Evolutionary conservation across 2,797 vertebrate species (phyloP).

Genomic region (Crax fasciolata): DNA sequence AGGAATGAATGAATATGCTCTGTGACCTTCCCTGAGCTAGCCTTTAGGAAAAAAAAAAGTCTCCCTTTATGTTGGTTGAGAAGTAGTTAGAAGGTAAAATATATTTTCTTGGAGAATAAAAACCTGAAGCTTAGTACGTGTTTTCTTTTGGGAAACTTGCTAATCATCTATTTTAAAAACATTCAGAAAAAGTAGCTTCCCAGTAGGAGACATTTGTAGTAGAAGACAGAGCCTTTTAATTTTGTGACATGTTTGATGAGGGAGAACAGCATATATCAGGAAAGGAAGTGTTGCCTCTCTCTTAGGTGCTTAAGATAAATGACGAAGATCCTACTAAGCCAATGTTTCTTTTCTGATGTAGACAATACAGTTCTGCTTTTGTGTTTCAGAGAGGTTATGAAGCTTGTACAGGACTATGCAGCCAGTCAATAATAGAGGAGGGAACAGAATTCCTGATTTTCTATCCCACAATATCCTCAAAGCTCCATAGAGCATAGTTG

Average conservation of each 20-base stretch:
- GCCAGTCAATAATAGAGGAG: neutral
- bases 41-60: neutral
- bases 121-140: neutral
- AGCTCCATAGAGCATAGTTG: neutral
- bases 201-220: constrained; percentile 20
- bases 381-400: neutral
- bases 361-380: neutral
- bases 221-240: neutral
- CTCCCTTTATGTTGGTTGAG: neutral
- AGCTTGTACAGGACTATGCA: neutral
- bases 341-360: neutral
- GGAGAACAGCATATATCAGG: neutral
- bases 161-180: constrained; percentile 57
- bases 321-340: neutral
- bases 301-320: constrained; percentile 15
- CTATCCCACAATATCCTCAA: neutral
- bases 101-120: constrained; percentile 10
- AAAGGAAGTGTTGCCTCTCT: constrained; percentile 13
- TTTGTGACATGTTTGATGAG: constrained; percentile 51
- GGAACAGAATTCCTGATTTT: constrained; percentile 7
- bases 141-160: constrained; percentile 39
- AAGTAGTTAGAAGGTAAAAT: neutral
- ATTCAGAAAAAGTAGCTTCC: constrained; percentile 14
- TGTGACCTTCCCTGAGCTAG: neutral
- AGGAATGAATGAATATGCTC: neutral